These are phyloP conservation scores for Ramazzottius varieornatus DNA, from an alignment of 2,888 invertebrate genomes.

Conservation along the genomic window DNA sequence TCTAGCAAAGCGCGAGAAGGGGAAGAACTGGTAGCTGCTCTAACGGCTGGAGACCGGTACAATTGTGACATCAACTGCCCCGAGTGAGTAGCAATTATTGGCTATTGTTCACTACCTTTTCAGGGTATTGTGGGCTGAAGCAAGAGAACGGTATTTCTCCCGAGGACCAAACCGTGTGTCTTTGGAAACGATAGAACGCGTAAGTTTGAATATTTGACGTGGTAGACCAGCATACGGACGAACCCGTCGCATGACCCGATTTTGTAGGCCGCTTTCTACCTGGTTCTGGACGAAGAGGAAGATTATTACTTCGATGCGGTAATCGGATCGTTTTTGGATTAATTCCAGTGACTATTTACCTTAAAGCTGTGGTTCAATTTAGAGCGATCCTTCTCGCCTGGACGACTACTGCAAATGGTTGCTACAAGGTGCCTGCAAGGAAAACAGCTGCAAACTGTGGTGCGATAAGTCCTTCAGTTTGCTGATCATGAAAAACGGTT, in stretches of 20 bases:
- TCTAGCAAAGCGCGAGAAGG: constrained; percentile 44
- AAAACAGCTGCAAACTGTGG: constrained; percentile 86
- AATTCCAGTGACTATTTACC: too few species aligned
- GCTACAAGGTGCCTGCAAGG: constrained; percentile 78
- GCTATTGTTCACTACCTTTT: constrained; percentile 6
- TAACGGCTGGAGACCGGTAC: constrained; percentile 50
- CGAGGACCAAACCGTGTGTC: constrained; percentile 66
- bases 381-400: constrained; percentile 37
- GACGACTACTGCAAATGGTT: constrained; percentile 58
- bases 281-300: constrained; percentile 64
- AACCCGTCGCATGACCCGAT: neutral
- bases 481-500: constrained; percentile 68
- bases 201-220: constrained; percentile 8
- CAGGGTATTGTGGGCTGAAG: constrained; percentile 58
- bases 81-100: too few species aligned
- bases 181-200: constrained; percentile 61
- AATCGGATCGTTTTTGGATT: too few species aligned
- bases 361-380: constrained; percentile 20
- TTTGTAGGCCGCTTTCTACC: constrained; percentile 53
- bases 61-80: neutral
- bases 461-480: constrained; percentile 95
- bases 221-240: neutral
- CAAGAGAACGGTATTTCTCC: constrained; percentile 43
- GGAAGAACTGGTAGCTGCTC: constrained; percentile 60
- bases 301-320: constrained; percentile 51